Percentiles rank a stretch among this genome's conserved stretches.
These are phyloP conservation scores for Myoxocephalus aenaeus DNA, from an alignment of 2,797 vertebrate species.

Conservation along the genomic window DNA sequence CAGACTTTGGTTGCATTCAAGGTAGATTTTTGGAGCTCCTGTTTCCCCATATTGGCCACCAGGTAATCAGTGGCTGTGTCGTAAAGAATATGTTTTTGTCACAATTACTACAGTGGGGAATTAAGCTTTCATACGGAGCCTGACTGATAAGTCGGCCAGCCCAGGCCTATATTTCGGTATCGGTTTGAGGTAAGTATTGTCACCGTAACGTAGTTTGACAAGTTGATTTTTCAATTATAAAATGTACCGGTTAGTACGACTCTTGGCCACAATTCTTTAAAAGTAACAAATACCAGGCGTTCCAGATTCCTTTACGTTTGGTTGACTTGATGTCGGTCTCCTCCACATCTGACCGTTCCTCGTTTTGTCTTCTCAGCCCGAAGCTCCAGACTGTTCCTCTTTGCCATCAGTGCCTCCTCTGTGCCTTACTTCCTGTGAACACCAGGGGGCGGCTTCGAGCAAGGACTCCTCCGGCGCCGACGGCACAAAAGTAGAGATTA, in stretches of 20 bases:
- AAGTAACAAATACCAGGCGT: too few relatives aligned
- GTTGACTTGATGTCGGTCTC: neutral
- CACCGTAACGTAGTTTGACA: too few relatives aligned
- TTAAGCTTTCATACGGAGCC: too few relatives aligned
- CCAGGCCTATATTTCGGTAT: too few relatives aligned
- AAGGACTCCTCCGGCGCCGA: slow-evolving; percentile 49
- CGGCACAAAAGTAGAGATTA: slow-evolving; percentile 34
- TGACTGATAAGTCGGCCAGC: too few relatives aligned
- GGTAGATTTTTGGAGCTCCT: too few relatives aligned
- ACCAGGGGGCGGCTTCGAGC: slow-evolving; percentile 46
- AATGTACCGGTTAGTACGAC: neutral
- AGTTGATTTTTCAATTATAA: neutral
- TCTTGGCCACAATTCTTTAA: neutral
- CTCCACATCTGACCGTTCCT: neutral
- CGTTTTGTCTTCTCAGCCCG: slow-evolving; percentile 34
- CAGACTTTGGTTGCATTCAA: too few relatives aligned
- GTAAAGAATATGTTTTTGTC: too few relatives aligned
- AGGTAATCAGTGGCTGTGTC: too few relatives aligned
- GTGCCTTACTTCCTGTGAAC: slow-evolving; percentile 70
- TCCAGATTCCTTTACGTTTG: neutral
- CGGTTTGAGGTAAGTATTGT: neutral
- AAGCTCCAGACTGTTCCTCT: slow-evolving; percentile 47
- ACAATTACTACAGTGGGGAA: too few relatives aligned
- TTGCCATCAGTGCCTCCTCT: slow-evolving; percentile 54
- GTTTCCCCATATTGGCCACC: too few relatives aligned